phyloP scores from a whole-genome alignment of 2,113 vertebrate species.

The Osmerus eperlanus region DNA sequence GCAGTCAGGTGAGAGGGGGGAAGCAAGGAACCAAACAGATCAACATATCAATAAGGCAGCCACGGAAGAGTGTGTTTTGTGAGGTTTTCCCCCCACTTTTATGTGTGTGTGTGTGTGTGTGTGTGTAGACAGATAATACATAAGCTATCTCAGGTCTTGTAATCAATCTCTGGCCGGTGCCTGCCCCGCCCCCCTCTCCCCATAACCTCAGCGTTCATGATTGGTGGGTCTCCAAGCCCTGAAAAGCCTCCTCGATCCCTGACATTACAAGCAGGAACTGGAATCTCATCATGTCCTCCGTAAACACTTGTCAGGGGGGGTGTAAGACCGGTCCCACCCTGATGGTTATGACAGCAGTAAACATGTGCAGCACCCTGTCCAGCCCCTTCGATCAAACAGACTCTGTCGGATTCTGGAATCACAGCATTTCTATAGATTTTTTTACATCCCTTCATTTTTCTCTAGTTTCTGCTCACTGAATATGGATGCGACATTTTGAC shows the following conservation, averaged over 20 bases:
- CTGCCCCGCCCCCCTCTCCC: background rate
- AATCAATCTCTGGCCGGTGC: constrained; percentile 21
- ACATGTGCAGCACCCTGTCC: background rate
- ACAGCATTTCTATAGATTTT: no score
- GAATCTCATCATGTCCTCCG: constrained; percentile 4
- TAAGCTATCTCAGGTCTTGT: constrained; percentile 20
- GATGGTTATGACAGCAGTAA: background rate
- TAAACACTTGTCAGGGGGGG: constrained; percentile 2
- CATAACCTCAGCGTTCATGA: constrained; percentile 5
- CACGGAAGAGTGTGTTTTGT: constrained; percentile 5
- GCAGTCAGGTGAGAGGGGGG: constrained; percentile 25
- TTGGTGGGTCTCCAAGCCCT: background rate
- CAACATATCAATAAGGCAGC: constrained; percentile 42
- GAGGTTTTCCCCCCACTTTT: no score
- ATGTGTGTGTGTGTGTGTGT: background rate
- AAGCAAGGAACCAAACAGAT: constrained; percentile 29
- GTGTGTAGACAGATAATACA: constrained; percentile 28
- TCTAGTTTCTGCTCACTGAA: no score
- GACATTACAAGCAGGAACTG: background rate
- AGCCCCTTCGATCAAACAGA: background rate
- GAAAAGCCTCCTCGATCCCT: background rate
- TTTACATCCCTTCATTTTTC: no score
- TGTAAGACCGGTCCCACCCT: constrained; percentile 2
- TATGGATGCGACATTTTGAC: background rate
- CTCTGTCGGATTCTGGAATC: no score